These are phyloP conservation scores for Chitala chitala DNA, from an alignment of 2,113 vertebrate genomes.

Conservation along the genomic window DNA sequence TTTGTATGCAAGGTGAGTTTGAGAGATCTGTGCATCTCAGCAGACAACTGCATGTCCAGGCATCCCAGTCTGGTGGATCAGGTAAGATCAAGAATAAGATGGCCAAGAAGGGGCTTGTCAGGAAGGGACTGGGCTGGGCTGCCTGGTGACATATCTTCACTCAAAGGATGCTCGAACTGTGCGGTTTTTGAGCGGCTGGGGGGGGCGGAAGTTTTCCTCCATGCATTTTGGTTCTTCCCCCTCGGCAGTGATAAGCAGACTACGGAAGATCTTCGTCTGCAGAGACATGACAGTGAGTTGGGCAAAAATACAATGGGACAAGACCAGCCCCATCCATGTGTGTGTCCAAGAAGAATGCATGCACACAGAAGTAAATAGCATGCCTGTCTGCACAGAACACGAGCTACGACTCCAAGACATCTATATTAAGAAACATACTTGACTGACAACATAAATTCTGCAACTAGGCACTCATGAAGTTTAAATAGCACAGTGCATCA, in stretches of 20 bases:
- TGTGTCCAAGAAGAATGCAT: not conserved
- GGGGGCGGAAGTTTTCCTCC: slow-evolving; percentile 83
- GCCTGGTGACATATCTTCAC: too few relatives aligned
- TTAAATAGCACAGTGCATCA: too few relatives aligned
- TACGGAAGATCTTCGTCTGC: slow-evolving; percentile 75
- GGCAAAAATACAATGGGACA: not conserved
- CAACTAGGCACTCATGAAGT: too few relatives aligned
- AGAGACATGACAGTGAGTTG: too few relatives aligned
- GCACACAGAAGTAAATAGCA: not conserved
- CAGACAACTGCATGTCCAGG: too few relatives aligned
- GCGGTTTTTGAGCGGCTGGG: slow-evolving; percentile 78
- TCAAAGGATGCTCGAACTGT: slow-evolving; percentile 70
- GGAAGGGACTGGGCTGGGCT: too few relatives aligned
- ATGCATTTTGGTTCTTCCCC: slow-evolving; percentile 70
- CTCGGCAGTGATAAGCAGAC: slow-evolving; percentile 71
- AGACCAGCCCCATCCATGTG: not conserved
- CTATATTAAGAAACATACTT: not conserved
- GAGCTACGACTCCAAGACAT: not conserved
- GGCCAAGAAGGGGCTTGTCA: too few relatives aligned
- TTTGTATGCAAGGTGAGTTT: too few relatives aligned
- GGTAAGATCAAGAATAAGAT: too few relatives aligned
- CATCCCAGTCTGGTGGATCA: too few relatives aligned
- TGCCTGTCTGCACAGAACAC: not conserved
- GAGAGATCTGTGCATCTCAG: too few relatives aligned
- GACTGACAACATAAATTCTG: not conserved